Conservation (phyloP, 2,113 vertebrate species). For the Sinosuthora webbiana region DNA sequence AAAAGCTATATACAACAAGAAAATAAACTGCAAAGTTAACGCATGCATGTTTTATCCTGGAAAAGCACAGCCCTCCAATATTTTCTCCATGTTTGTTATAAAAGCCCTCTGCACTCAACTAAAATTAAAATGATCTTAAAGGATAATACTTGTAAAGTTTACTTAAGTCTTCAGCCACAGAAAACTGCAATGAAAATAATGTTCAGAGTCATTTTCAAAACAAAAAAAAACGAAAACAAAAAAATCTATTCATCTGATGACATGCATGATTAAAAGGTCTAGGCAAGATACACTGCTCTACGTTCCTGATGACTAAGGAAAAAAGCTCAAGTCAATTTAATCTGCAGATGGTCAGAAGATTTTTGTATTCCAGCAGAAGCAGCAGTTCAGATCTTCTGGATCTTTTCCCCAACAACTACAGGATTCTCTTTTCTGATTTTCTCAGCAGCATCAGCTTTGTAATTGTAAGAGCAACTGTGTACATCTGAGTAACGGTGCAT, state of each 20-base stretch:
- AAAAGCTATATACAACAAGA: constrained; percentile 80
- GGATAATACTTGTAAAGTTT: constrained; percentile 78
- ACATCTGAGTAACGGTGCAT: constrained; percentile 87
- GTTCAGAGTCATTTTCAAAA: constrained; percentile 79
- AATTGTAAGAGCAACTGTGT: constrained; percentile 89
- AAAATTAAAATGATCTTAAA: constrained; percentile 82
- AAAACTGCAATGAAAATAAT: constrained; percentile 78
- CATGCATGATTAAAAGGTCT: constrained; percentile 84
- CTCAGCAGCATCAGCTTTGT: constrained; percentile 89
- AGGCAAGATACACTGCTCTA: constrained; percentile 76
- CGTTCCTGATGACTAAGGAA: constrained; percentile 74
- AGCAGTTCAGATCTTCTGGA: constrained; percentile 87
- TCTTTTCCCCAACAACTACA: constrained; percentile 87
- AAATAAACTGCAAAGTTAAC: constrained; percentile 77
- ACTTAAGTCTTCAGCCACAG: constrained; percentile 79
- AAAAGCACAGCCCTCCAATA: constrained; percentile 77
- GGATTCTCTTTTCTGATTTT: constrained; percentile 93
- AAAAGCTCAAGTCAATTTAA: constrained; percentile 76
- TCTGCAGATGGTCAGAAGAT: constrained; percentile 78
- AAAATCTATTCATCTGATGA: constrained; percentile 78
- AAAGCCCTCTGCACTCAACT: constrained; percentile 80
- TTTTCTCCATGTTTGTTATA: constrained; percentile 74
- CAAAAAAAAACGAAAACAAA: background rate
- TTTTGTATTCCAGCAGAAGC: constrained; percentile 72
- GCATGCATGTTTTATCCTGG: constrained; percentile 80